Base-by-base conservation (phyloP, 2,797 vertebrate genomes). In the Melanotaenia trifasciata region DNA sequence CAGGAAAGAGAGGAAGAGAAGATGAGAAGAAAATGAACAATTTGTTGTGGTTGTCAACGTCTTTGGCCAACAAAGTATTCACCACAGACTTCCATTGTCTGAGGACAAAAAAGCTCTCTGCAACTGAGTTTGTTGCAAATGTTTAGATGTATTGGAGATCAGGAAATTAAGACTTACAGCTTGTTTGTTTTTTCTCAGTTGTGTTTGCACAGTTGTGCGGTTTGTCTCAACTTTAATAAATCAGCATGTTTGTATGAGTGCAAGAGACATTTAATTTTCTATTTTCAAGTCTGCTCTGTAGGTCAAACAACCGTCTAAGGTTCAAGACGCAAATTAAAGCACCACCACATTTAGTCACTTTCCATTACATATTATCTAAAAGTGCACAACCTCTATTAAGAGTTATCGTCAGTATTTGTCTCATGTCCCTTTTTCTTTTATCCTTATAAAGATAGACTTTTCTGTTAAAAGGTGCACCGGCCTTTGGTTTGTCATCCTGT, bases 271-370 rank as follows among this genome's bases (percentile, higher is more conserved):
- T 89, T 89, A 54, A 89, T 93, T 87, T 89, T 90, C 93, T 92
- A 85, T 94, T 95, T 96, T 94, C 93, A 95, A 94, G 95, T 93
- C 75, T 93, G 94, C 95, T 94, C 91, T 90, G 93, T 79, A 79
- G 95, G 95, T 97, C 95, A 94, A 91, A 94, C 94, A 94, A 93
- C 94, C 94, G 90, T 94, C 95, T 94, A 93, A 77, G 78, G 85
- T 79, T 96, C 96, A 95, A 93, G 92, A 93, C 94, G 90, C 73
- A 85, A 80, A 89, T 92, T 83, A 80, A 87, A 88, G 83, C 10
- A 70, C 89, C 94, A 93, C 68, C 70, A 51, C 64, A 28, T 82
- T 86, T 81, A 72, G 72, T 83, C 85, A 54, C 95, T 95, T 94
- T 95, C 95, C 83, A 88, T 94, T 96, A 94, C 93, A 84, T 81